These are phyloP conservation scores for Acomys russatus DNA, from an alignment of 2,797 vertebrate species.

Conservation along the genomic window DNA sequence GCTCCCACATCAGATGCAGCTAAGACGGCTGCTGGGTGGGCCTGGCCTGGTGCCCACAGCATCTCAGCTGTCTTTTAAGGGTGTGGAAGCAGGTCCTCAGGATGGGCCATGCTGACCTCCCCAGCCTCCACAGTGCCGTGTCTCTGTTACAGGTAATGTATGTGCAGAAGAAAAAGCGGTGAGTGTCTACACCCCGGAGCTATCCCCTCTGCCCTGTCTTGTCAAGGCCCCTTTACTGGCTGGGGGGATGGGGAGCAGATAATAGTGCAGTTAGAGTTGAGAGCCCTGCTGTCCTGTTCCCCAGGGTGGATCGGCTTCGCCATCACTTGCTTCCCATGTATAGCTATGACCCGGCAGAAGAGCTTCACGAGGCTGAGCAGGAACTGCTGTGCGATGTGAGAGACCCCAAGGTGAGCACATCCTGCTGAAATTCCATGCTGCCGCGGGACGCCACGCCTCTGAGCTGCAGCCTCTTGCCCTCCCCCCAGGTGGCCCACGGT, in stretches of 20 bases:
- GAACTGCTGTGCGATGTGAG: constrained; percentile 94
- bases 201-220: no score
- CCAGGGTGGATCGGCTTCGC: constrained; percentile 94
- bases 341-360: constrained; percentile 96
- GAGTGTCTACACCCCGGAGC: constrained; percentile 58
- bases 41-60: not conserved
- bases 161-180: constrained; percentile 90
- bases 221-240: not conserved
- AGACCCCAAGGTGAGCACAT: constrained; percentile 92
- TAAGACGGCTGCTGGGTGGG: not conserved
- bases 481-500: constrained; percentile 91
- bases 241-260: not conserved
- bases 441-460: no score
- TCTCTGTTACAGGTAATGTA: constrained; percentile 89
- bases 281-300: not conserved
- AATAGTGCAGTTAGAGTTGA: not conserved
- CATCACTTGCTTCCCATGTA: constrained; percentile 97
- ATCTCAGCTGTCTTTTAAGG: not conserved
- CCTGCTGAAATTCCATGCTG: no score
- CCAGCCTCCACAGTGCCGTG: not conserved
- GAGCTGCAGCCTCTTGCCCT: no score
- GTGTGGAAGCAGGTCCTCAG: not conserved
- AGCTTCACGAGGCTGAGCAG: constrained; percentile 95
- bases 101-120: not conserved
- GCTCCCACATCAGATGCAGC: not conserved